These are phyloP conservation scores for Microchrysa polita DNA, from an alignment of 2,888 invertebrate species.

Conservation along the genomic window DNA sequence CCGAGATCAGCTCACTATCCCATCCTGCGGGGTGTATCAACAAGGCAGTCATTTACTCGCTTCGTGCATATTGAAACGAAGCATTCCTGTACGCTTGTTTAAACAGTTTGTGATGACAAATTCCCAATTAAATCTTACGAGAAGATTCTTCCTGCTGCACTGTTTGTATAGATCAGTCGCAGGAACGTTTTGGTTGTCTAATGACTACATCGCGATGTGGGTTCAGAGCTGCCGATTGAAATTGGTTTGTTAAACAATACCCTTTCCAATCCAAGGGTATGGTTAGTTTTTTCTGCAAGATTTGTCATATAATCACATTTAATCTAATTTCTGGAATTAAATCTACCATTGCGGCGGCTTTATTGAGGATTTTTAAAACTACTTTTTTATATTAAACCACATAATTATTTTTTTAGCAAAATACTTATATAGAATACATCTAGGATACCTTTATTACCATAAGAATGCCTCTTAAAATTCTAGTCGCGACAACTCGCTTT, in stretches of 20 bases:
- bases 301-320: no score
- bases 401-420: no score
- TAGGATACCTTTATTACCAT: no score
- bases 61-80: constrained; percentile 40
- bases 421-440: no score
- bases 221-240: constrained; percentile 12
- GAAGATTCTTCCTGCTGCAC: constrained; percentile 24
- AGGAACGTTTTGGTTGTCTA: constrained; percentile 23
- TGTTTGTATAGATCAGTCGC: constrained; percentile 38
- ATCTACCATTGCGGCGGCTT: no score
- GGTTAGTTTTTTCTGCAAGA: no score
- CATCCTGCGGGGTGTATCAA: constrained; percentile 14
- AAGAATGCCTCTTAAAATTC: constrained; percentile 1
- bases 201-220: constrained; percentile 3
- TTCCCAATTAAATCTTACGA: constrained; percentile 42
- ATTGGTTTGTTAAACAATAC: no score
- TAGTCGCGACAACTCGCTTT: constrained; percentile 25
- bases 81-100: constrained; percentile 41
- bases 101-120: constrained; percentile 44
- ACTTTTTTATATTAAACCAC: no score
- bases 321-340: no score
- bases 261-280: no score
- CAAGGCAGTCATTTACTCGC: constrained; percentile 24
- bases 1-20: constrained; percentile 18
- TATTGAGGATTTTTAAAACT: no score